Base-by-base conservation (phyloP, 2,888 invertebrate genomes). In the Stomorhina lunata region DNA sequence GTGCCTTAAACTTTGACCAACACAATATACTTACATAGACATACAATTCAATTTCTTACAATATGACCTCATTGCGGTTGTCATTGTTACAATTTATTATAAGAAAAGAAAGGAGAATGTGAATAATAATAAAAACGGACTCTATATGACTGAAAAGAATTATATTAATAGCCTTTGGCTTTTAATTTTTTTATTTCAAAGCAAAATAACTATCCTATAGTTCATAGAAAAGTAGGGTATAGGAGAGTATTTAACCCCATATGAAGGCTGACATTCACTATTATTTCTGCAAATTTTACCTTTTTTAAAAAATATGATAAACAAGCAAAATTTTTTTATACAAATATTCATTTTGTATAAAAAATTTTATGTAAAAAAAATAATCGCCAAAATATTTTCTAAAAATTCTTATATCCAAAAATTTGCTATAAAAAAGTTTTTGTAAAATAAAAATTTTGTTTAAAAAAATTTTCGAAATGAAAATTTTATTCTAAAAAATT, bases 11-110 rank as follows among this genome's bases (percentile, higher is more conserved):
- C 43, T 34, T 57, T 69, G 57, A 43, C 66, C 72, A 50, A n/a
- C 48, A 43, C 34, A 68, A 77, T 68, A 65, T 59, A 72, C 65
- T n/a, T 55, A 25, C 48, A 75, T 68, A 77, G 48, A 72, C 57
- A 50, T 40, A 57, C 78, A 82, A 82, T 82, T 82, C 69, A 79
- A 78, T 82, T 79, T 82, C 82, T 79, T 79, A 66, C 79, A 75
- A 59, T 82, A 75, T 79, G 82, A 82, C 82, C 82, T 82, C 82
- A 76, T 79, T 82, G 82, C 75, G 82, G 82, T 82, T 82, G 82
- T 82, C 82, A 79, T 82, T 79, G 75, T 82, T 82, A 79, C 79
- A 79, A 82, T 82, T 82, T 82, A 82, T 79, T 82, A 79, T 82
- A 79, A 82, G 59, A 71, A 57, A 50, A 57, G 45, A 45, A 65